Percentiles rank a stretch among this genome's conserved stretches.
phyloP scores from a whole-genome alignment of 2,888 invertebrate genomes.

The Cotesia congregata region DNA sequence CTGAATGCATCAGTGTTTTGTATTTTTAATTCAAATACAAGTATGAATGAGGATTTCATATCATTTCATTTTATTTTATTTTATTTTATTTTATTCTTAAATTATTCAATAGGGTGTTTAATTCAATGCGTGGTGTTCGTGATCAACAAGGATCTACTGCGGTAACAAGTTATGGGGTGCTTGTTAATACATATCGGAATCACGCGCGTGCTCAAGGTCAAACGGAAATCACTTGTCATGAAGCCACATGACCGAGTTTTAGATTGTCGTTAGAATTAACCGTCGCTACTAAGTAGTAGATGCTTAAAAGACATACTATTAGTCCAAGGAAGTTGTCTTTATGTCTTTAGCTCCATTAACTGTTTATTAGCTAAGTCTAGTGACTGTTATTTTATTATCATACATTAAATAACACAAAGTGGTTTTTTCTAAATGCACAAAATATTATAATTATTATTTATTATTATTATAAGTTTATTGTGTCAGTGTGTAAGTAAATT shows the following conservation, averaged over 20 bases:
- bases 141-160: neutral
- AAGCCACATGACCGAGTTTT: conserved; percentile 7
- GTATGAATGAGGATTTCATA: neutral
- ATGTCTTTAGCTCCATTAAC: neutral
- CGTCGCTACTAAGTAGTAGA: neutral
- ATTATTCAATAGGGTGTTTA: neutral
- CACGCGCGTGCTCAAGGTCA: conserved; percentile 21
- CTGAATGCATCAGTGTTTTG: neutral
- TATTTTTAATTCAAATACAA: neutral
- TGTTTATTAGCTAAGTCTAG: neutral
- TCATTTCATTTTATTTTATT: too few species aligned
- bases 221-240: conserved; percentile 2
- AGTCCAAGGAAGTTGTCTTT: neutral
- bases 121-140: conserved; percentile 14
- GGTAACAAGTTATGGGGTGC: conserved; percentile 15
- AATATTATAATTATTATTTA: too few species aligned
- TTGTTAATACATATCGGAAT: conserved; percentile 3
- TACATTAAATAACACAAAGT: too few species aligned
- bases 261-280: neutral
- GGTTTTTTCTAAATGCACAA: too few species aligned
- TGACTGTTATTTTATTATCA: too few species aligned
- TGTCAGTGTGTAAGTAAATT: neutral
- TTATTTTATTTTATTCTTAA: neutral
- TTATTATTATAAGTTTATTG: too few species aligned
- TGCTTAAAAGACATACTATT: neutral